Base-by-base conservation (phyloP, 2,888 invertebrate genomes). In the Drosophila kokeensis region DNA sequence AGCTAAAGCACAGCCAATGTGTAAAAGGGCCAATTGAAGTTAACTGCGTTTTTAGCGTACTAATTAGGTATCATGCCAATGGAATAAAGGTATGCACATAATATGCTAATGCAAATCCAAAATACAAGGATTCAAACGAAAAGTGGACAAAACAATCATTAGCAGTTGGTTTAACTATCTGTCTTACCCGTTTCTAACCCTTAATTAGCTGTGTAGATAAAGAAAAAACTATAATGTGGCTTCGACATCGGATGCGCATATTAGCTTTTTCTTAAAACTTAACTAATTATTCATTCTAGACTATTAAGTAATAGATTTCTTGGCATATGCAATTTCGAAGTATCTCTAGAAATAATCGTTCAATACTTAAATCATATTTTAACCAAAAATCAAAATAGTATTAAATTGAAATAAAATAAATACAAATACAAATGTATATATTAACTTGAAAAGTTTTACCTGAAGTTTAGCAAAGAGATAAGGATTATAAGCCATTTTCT, bases 11-110 rank as follows among this genome's bases (percentile, higher is more conserved):
- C 52, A 73, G 66, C 52, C 52, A 36, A 27, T n/a, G 13, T 73
- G 49, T 36, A 57, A 67, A 67, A 18, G 34, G 54, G 54, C 27
- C 66, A 67, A 73, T 73, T 71, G 48, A 73, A 73, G 73, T 48
- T 54, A 65, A 73, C 50, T 61, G 15, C 24, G 45, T 53, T 66
- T 70, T 40, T 34, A 57, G 62, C 54, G 38, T 24, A 36, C 67
- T 68, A 73, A 73, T 73, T 68, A 53, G 49, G 18, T 49, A 64
- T 55, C 34, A 10, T 6, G 42, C 18, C 24, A 62, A 48, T 34
- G 10, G 38, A 24, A 24, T 34, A 34, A 38, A 36, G 15, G 32
- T 18, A 13, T 13, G 42, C 6, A 32, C 50, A 24, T 27, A 30
- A 60, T 27, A 40, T 53, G 32, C 10, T 30, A 64, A 50, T 40